A percentile compares a stretch with the other conserved stretches of the same genome.
These are phyloP conservation scores for Carassius carassius DNA, from an alignment of 2,113 vertebrate genomes.

Conservation along the genomic window DNA sequence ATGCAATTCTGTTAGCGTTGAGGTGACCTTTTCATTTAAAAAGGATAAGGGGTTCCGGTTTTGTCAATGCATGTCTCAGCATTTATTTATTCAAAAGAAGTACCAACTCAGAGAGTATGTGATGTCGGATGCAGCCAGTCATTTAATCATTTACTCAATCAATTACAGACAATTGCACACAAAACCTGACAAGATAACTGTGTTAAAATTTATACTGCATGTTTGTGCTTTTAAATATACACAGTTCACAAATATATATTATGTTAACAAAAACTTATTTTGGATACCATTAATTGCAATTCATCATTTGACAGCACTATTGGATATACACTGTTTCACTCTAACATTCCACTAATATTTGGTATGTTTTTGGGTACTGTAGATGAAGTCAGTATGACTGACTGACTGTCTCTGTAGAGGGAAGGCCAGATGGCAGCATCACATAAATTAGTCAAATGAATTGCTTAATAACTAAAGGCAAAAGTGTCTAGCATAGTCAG, in stretches of 20 bases:
- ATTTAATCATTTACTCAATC: too few species aligned
- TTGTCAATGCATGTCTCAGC: not conserved
- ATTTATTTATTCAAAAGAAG: too few species aligned
- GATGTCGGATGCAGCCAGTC: too few species aligned
- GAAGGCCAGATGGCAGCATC: not conserved
- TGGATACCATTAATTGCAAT: too few species aligned
- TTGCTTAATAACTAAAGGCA: conserved; percentile 19
- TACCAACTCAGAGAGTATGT: too few species aligned
- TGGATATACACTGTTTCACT: not conserved
- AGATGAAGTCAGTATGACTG: conserved; percentile 31
- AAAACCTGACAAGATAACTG: too few species aligned
- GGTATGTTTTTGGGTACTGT: conserved; percentile 28
- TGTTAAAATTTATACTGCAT: too few species aligned
- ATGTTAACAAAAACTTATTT: too few species aligned
- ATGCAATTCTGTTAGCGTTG: not conserved
- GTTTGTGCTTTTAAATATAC: too few species aligned
- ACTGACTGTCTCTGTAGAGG: not conserved
- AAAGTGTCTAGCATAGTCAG: not conserved
- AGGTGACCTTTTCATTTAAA: conserved; percentile 4
- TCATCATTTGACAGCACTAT: not conserved
- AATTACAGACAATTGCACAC: too few species aligned
- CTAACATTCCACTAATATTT: not conserved
- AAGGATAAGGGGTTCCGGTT: not conserved
- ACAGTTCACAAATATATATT: too few species aligned
- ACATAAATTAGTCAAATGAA: conserved; percentile 29